phyloP scores from a whole-genome alignment of 2,888 invertebrate genomes.

The Sinelater perroti region DNA sequence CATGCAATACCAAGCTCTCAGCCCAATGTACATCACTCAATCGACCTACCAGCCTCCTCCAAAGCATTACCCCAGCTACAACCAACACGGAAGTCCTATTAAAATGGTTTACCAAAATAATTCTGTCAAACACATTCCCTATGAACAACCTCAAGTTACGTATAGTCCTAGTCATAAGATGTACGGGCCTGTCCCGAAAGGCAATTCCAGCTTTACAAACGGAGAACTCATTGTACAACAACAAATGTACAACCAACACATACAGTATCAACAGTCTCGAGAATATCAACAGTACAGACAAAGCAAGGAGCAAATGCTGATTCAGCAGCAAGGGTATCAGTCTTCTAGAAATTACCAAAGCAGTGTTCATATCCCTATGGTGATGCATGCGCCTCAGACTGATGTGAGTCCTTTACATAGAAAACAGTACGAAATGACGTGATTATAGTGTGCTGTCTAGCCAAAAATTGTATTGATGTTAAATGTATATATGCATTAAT shows the following conservation, averaged over 20 bases:
- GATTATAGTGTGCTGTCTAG: conserved; percentile 39
- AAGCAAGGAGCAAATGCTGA: conserved; percentile 53
- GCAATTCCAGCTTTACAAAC: conserved; percentile 48
- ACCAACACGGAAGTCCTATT: conserved; percentile 51
- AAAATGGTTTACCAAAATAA: conserved; percentile 47
- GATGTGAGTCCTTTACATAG: conserved; percentile 49
- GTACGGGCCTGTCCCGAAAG: conserved; percentile 45
- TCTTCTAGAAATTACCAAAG: conserved; percentile 51
- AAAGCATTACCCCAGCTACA: conserved; percentile 49
- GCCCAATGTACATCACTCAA: conserved; percentile 52
- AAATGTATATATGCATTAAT: conserved; percentile 32
- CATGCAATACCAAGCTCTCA: conserved; percentile 56
- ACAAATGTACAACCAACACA: conserved; percentile 53
- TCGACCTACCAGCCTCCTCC: conserved; percentile 48
- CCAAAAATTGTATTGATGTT: conserved; percentile 33
- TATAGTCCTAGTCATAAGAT: conserved; percentile 49
- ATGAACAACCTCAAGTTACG: conserved; percentile 38
- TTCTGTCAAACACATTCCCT: conserved; percentile 54
- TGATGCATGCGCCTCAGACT: conserved; percentile 51
- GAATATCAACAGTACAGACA: conserved; percentile 56
- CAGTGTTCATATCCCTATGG: conserved; percentile 55
- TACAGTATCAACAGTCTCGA: conserved; percentile 50
- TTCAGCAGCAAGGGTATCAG: conserved; percentile 51
- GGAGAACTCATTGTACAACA: conserved; percentile 55
- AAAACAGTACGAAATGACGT: conserved; percentile 48